phyloP scores from a whole-genome alignment of 2,113 vertebrate genomes.

The Rhabdomys dilectus region DNA sequence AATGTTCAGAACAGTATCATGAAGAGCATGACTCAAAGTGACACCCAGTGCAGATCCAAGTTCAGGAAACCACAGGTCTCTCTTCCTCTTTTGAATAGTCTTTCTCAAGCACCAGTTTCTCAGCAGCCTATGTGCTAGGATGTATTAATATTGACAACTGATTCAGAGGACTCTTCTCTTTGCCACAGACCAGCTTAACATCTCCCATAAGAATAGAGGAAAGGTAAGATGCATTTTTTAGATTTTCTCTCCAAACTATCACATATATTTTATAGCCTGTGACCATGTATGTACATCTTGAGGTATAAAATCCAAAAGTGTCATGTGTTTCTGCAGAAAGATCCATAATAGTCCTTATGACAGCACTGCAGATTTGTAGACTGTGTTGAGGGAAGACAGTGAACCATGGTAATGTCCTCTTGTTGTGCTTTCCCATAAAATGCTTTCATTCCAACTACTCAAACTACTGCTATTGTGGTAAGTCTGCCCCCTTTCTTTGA shows the following conservation, averaged over 20 bases:
- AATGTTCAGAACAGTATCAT: not conserved
- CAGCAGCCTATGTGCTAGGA: not conserved
- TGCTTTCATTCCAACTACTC: not conserved
- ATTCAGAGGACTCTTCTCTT: not conserved
- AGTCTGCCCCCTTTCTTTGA: not conserved
- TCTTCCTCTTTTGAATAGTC: not conserved
- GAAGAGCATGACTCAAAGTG: not conserved
- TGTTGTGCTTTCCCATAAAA: not conserved
- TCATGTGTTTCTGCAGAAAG: not conserved
- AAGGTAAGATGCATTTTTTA: not conserved
- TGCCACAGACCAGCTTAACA: not conserved
- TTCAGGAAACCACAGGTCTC: not conserved
- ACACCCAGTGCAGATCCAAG: not conserved
- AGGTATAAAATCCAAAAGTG: not conserved
- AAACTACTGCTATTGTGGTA: not conserved
- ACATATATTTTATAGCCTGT: not conserved
- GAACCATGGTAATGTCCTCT: not conserved
- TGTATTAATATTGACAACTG: not conserved
- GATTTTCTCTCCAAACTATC: not conserved
- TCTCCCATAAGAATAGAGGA: not conserved
- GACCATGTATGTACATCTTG: not conserved
- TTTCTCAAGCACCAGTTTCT: not conserved
- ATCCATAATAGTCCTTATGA: no score
- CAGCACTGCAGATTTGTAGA: not conserved
- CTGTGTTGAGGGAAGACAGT: not conserved